phyloP scores from a whole-genome alignment of 2,888 invertebrate genomes.

The Patella depressa region DNA sequence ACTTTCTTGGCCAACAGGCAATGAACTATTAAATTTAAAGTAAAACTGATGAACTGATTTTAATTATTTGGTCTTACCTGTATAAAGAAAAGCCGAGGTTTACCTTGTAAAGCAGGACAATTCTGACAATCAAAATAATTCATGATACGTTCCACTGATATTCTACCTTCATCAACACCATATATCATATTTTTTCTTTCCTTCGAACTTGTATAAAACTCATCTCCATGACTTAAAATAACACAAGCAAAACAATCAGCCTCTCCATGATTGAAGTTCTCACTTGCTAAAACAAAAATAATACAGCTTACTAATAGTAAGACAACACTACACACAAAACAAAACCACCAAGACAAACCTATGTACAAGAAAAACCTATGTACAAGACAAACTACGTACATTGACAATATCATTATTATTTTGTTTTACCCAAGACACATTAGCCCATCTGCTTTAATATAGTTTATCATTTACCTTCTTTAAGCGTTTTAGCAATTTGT shows the following conservation, averaged over 20 bases:
- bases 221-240: slow-evolving; percentile 90
- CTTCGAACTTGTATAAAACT: slow-evolving; percentile 73
- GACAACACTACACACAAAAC: no score
- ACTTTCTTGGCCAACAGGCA: no score
- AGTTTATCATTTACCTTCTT: no score
- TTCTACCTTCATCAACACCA: slow-evolving; percentile 38
- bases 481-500: no score
- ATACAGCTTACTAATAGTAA: background rate
- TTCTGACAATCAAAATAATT: slow-evolving; percentile 76
- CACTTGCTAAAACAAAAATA: background rate
- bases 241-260: slow-evolving; percentile 87
- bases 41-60: no score
- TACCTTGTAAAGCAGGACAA: slow-evolving; percentile 88
- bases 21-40: no score
- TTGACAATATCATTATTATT: no score
- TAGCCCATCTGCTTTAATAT: no score
- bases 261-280: slow-evolving; percentile 80
- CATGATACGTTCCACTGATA: slow-evolving; percentile 72
- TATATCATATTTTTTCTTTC: slow-evolving; percentile 44
- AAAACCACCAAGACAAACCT: no score
- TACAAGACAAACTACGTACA: no score
- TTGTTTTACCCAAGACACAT: no score
- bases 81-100: slow-evolving; percentile 82
- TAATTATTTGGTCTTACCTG: slow-evolving; percentile 72
- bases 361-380: no score